Percentiles rank a stretch among this genome's conserved stretches.
Conservation (phyloP, 2,797 vertebrate species). For the Erpetoichthys calabaricus region DNA sequence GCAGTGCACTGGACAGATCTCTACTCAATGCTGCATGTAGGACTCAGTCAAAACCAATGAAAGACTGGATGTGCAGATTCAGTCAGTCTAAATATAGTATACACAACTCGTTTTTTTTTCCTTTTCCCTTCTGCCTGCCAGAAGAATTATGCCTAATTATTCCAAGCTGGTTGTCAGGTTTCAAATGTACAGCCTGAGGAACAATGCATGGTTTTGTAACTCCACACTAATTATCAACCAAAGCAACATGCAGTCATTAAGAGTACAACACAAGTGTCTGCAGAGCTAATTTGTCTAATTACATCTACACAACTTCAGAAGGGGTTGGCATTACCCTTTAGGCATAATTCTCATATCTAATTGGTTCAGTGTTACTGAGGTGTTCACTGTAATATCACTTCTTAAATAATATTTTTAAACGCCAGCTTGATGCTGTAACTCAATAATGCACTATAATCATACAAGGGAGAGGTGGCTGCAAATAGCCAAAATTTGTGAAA, state of each 20-base stretch:
- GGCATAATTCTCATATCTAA: slow-evolving; percentile 11
- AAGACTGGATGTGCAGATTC: too few relatives aligned
- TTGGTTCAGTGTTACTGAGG: slow-evolving; percentile 33
- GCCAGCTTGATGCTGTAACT: too few relatives aligned
- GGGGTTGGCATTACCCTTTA: slow-evolving; percentile 40
- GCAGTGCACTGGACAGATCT: too few relatives aligned
- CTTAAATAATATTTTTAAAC: too few relatives aligned
- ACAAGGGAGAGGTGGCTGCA: too few relatives aligned
- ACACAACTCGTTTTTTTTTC: slow-evolving; percentile 20
- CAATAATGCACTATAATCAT: too few relatives aligned
- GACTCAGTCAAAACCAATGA: too few relatives aligned
- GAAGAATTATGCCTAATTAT: slow-evolving; percentile 43
- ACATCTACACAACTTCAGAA: slow-evolving; percentile 54
- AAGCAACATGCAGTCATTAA: slow-evolving; percentile 37
- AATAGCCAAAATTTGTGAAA: too few relatives aligned
- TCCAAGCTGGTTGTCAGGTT: slow-evolving; percentile 42
- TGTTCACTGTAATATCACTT: slow-evolving; percentile 10
- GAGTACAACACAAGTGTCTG: slow-evolving; percentile 31
- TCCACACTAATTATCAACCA: slow-evolving; percentile 49
- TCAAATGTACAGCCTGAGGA: slow-evolving; percentile 36
- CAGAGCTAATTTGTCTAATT: slow-evolving; percentile 56
- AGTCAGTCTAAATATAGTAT: too few relatives aligned
- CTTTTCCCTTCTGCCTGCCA: slow-evolving; percentile 23
- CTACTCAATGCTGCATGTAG: too few relatives aligned
- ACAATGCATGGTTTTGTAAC: slow-evolving; percentile 37